Evolutionary conservation across 2,797 vertebrate genomes (phyloP).

Genomic region (Chloroceryle inda): DNA sequence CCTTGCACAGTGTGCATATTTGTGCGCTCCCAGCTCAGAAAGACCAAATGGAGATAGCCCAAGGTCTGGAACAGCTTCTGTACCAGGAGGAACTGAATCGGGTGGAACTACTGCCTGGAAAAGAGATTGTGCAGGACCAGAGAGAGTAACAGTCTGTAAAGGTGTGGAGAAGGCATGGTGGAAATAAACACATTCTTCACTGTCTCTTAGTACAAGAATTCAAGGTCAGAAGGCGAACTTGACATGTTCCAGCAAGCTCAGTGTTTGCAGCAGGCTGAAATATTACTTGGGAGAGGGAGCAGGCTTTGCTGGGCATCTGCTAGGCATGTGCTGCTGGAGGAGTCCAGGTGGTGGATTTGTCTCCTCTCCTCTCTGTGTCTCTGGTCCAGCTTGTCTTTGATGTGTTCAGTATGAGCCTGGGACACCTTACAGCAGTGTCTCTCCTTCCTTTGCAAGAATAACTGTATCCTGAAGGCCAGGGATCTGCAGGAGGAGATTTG

Average conservation of each 20-base stretch:
- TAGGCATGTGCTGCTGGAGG: background rate
- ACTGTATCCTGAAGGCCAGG: background rate
- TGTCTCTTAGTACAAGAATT: background rate
- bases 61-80: background rate
- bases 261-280: background rate
- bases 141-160: background rate
- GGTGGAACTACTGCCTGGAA: background rate
- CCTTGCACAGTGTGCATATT: fast-evolving
- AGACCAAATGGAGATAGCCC: background rate
- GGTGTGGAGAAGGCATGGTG: background rate
- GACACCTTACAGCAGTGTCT: background rate
- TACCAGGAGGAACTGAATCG: background rate
- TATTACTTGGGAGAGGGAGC: background rate
- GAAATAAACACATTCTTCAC: background rate
- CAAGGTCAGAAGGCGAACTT: background rate
- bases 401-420: background rate
- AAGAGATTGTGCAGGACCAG: background rate
- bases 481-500: background rate
- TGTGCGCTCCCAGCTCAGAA: background rate
- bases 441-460: background rate
- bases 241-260: background rate
- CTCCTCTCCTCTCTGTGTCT: background rate
- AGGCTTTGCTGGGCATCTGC: background rate
- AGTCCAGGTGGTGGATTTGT: background rate
- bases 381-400: background rate